Base-by-base conservation (phyloP, 2,888 invertebrate species). In the Eumerus sabulonum region DNA sequence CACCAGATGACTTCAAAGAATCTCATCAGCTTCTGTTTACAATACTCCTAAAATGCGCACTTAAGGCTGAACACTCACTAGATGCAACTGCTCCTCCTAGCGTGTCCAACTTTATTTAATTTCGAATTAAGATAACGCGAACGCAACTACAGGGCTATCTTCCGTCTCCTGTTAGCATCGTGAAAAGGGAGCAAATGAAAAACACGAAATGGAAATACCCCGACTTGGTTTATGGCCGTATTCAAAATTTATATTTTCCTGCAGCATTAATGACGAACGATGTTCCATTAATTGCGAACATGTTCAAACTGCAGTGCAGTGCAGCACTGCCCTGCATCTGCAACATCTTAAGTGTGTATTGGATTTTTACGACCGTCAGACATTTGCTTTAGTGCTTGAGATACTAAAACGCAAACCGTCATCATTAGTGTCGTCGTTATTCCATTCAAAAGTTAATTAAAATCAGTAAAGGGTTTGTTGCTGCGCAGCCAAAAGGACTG, bases 401-500 rank as follows among this genome's bases (percentile, higher is more conserved):
- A 70, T 40, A 13, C 76, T 17, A 66, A 64, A 27, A 77, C 1
- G 38, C 54, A 47, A 76, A 53, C 57, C 66, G 66, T 72, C 76
- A 73, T 77, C 59, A 63, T 63, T 68, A 67, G 68, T 47, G 57
- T 59, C n/a, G 54, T 71, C 53, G 67, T 62, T 67, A 50, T 56
- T 60, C 27, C 66, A 66, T 77, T 67, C 63, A 63, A 73, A 77
- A 77, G 77, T 77, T 77, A 77, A 77, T 77, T 77, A 73, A 77
- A 77, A 67, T 59, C 57, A 47, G 64, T 70, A 70, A 70, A 76
- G 48, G 53, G 47, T 27, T 27, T 27, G 27, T 27, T 27, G 27
- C 27, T 27, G 27, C n/a, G 11, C 7, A 11, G 36, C 36, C 7
- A 36, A 9, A 36, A 36, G 11, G 36, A 36, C 11, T 5, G 36